These are phyloP conservation scores for Hydractinia echinata DNA, from an alignment of 30 jellyfish, hydroid and myxozoan genomes.

Conservation along the genomic window DNA sequence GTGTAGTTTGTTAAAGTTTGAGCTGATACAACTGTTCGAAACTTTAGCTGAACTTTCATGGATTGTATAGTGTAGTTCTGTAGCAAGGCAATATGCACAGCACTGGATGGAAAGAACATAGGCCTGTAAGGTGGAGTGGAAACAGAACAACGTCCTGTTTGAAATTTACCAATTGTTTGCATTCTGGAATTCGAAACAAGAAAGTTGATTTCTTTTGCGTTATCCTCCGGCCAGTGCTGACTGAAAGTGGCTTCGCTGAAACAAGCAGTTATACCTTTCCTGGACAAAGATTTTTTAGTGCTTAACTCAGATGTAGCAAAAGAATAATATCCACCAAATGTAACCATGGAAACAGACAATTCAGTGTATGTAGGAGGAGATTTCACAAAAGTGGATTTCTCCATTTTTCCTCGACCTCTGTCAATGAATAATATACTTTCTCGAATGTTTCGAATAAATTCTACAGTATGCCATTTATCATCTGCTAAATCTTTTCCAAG, in stretches of 20 bases:
- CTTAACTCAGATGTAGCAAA: slow-evolving; percentile 52
- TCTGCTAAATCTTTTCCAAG: slow-evolving; percentile 95
- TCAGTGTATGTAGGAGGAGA: slow-evolving; percentile 94
- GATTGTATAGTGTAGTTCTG: slow-evolving; percentile 40
- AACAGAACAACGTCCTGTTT: slow-evolving; percentile 45
- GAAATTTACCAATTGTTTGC: slow-evolving; percentile 15
- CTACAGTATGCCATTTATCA: slow-evolving; percentile 93
- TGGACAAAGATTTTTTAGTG: slow-evolving; percentile 61
- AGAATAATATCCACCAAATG: slow-evolving; percentile 73
- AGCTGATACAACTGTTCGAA: slow-evolving; percentile 76
- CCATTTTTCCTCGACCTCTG: slow-evolving; percentile 65
- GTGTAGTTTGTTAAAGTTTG: slow-evolving; percentile 75
- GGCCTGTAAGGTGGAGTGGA: slow-evolving; percentile 59
- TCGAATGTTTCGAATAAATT: slow-evolving; percentile 65
- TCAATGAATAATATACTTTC: slow-evolving; percentile 76
- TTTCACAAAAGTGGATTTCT: slow-evolving; percentile 42
- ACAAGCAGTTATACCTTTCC: slow-evolving; percentile 68
- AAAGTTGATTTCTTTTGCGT: slow-evolving; percentile 48
- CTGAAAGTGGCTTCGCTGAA: slow-evolving; percentile 60
- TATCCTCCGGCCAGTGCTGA: slow-evolving; percentile 42
- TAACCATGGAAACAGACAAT: slow-evolving; percentile 64
- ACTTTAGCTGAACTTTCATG: slow-evolving; percentile 58
- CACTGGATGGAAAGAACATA: slow-evolving; percentile 77
- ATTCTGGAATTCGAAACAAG: slow-evolving; percentile 10
- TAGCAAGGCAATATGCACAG: slow-evolving; percentile 61